These are phyloP conservation scores for Grapholita molesta DNA, from an alignment of 1,140 invertebrate genomes.

Conservation along the genomic window DNA sequence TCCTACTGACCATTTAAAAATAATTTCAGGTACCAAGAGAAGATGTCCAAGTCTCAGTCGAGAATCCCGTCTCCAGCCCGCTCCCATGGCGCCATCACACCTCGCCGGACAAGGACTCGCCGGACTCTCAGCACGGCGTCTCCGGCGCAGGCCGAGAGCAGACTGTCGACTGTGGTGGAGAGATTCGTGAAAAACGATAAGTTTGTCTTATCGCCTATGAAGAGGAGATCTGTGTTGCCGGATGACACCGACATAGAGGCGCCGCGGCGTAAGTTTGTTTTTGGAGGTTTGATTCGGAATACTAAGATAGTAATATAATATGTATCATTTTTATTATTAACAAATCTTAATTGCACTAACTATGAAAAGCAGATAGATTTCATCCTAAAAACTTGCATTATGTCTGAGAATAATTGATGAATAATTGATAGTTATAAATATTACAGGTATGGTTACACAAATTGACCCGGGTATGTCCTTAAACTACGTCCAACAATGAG, in stretches of 20 bases:
- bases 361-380: no score
- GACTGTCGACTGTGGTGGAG: conserved; percentile 44
- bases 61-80: conserved; percentile 52
- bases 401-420: no score
- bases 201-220: conserved; percentile 46
- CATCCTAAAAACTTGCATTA: no score
- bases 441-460: no score
- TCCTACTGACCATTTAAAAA: background rate
- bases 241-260: conserved; percentile 55
- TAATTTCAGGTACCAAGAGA: background rate
- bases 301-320: no score
- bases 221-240: conserved; percentile 43
- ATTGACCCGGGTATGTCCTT: no score
- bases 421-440: no score
- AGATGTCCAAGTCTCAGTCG: conserved; percentile 27
- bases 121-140: conserved; percentile 50
- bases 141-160: conserved; percentile 37
- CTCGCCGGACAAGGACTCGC: conserved; percentile 32
- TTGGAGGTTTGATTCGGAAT: no score
- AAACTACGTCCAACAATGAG: no score
- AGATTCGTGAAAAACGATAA: conserved; percentile 35
- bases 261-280: conserved; percentile 47
- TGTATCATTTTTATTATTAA: no score
- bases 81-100: conserved; percentile 41
- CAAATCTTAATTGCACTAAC: no score